Percentiles rank a stretch among this genome's conserved stretches.
Conservation (phyloP, 2,888 invertebrate genomes). For the Anthrax anthrax region DNA sequence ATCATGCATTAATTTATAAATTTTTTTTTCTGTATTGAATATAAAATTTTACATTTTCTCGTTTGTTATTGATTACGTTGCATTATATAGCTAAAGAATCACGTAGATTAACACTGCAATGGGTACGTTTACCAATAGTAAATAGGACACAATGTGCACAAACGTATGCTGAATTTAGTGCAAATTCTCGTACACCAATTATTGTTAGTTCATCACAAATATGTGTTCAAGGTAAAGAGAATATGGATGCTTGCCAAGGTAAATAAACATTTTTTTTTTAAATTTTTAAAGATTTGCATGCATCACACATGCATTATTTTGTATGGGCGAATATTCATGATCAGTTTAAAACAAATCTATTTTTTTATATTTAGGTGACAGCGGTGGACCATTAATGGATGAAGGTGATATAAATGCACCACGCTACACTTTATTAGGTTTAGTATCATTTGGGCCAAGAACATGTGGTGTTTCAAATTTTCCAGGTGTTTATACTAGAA, state of each 20-base stretch:
- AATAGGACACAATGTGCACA: conserved; percentile 29
- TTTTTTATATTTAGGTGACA: conserved; percentile 21
- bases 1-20: conserved; percentile 2
- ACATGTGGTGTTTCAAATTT: conserved; percentile 28
- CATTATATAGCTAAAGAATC: neutral
- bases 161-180: conserved; percentile 30
- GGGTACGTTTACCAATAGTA: conserved; percentile 34
- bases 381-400: conserved; percentile 32
- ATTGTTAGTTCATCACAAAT: conserved; percentile 29
- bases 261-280: neutral
- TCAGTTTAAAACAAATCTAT: neutral
- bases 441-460: conserved; percentile 30
- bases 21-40: neutral
- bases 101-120: conserved; percentile 26
- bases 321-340: too few species aligned
- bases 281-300: neutral
- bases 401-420: conserved; percentile 16
- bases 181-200: conserved; percentile 32
- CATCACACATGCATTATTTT: neutral
- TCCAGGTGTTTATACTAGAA: conserved; percentile 35
- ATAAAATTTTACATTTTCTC: neutral
- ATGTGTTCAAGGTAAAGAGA: conserved; percentile 31
- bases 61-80: neutral
- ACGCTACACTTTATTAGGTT: conserved; percentile 21
- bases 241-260: conserved; percentile 33